Conservation (phyloP, 2,797 vertebrate genomes). For the Arctocebus calabarensis region DNA sequence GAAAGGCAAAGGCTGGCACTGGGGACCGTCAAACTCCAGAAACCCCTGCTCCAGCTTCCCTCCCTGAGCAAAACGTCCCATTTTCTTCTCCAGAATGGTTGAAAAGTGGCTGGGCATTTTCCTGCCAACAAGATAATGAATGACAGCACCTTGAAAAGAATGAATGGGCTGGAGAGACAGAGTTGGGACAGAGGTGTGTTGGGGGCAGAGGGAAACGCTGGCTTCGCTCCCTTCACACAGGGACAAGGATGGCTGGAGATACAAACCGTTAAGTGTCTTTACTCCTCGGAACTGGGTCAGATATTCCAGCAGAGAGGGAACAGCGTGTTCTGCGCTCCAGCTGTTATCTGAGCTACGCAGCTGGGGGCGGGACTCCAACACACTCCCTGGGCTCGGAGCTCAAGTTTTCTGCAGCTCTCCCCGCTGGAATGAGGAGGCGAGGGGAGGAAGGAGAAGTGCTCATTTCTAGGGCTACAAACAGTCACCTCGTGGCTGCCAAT, state of each 20-base stretch:
- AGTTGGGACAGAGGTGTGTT: background rate
- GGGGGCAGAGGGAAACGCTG: background rate
- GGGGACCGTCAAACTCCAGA: background rate
- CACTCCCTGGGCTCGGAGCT: slow-evolving; percentile 55
- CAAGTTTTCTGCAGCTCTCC: slow-evolving; percentile 39
- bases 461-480: background rate
- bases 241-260: slow-evolving; percentile 16
- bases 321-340: slow-evolving; percentile 72
- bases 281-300: slow-evolving; percentile 77
- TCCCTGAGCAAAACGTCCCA: background rate
- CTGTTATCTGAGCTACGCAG: slow-evolving; percentile 79
- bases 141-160: background rate
- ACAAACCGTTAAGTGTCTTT: slow-evolving; percentile 31
- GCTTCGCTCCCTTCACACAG: background rate
- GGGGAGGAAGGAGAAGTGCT: background rate
- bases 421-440: background rate
- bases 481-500: background rate
- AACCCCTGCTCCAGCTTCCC: background rate
- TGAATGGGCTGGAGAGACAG: rapidly evolving
- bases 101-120: background rate
- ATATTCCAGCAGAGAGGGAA: slow-evolving; percentile 73
- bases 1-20: background rate
- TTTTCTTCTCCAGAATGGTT: background rate
- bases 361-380: slow-evolving; percentile 61
- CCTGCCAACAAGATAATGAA: background rate